phyloP scores from a whole-genome alignment of 2,113 vertebrate genomes.

The Tachycineta bicolor region DNA sequence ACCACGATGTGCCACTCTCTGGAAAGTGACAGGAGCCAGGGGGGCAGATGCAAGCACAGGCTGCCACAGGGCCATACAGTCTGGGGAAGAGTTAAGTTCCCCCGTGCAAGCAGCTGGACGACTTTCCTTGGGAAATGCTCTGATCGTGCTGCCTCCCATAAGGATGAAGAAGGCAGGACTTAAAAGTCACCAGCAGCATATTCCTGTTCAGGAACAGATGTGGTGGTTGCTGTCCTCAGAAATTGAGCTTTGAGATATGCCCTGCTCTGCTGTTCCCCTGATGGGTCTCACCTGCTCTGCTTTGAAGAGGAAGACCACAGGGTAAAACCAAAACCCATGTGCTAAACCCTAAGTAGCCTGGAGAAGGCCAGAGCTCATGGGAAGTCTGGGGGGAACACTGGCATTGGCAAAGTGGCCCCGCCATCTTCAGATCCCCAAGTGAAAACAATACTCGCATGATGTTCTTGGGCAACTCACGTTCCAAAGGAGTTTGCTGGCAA shows the following conservation, averaged over 20 bases:
- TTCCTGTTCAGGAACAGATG: neutral
- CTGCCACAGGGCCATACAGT: neutral
- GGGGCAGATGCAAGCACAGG: neutral
- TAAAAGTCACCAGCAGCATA: neutral
- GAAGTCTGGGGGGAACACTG: neutral
- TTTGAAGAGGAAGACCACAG: neutral
- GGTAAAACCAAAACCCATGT: neutral
- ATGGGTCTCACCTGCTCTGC: neutral
- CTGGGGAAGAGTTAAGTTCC: neutral
- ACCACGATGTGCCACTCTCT: neutral
- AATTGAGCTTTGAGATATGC: neutral
- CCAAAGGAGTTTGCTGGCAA: neutral
- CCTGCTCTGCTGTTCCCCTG: neutral
- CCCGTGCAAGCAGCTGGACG: neutral
- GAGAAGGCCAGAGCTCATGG: neutral
- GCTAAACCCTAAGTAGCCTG: neutral
- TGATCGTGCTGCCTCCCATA: neutral
- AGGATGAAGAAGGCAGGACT: neutral
- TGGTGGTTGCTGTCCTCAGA: rapidly evolving
- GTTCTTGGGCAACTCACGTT: neutral
- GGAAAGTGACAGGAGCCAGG: neutral
- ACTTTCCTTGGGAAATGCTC: neutral
- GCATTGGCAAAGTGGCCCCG: neutral
- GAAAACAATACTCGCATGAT: neutral
- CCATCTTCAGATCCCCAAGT: neutral